Evolutionary conservation across 1,140 invertebrate genomes (phyloP).

Genomic region (Thaumatotibia leucotreta): DNA sequence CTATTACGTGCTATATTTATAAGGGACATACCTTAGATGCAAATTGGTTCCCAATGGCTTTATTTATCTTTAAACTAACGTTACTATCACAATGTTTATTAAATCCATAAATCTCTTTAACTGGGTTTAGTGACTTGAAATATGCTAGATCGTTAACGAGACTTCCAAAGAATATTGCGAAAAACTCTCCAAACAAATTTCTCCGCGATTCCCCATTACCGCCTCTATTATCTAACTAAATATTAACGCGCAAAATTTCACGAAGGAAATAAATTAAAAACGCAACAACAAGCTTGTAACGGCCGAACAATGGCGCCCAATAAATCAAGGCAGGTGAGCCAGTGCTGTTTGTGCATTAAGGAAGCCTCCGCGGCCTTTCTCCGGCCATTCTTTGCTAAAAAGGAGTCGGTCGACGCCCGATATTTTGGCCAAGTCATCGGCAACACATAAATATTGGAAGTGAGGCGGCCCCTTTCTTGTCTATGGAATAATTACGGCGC

Average conservation of each 20-base stretch:
- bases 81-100: neutral
- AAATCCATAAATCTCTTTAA: neutral
- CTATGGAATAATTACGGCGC: conserved; percentile 71
- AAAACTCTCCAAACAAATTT: conserved; percentile 9
- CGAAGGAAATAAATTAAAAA: conserved; percentile 74
- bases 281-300: conserved; percentile 74
- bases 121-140: neutral
- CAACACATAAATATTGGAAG: conserved; percentile 78
- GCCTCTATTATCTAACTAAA: conserved; percentile 61
- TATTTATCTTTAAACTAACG: neutral
- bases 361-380: conserved; percentile 67
- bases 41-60: too few species aligned
- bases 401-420: conserved; percentile 71
- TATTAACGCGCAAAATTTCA: conserved; percentile 63
- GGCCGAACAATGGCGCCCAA: conserved; percentile 68
- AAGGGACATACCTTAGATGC: too few species aligned
- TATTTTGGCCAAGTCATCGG: conserved; percentile 74
- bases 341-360: conserved; percentile 73
- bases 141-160: neutral
- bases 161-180: neutral
- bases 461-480: conserved; percentile 71
- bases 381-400: conserved; percentile 74
- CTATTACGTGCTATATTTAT: too few species aligned
- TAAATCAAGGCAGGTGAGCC: conserved; percentile 73
- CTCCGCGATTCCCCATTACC: conserved; percentile 40